A percentile compares a stretch with the other conserved stretches of the same genome.
Conservation (phyloP, 1,140 invertebrate species). For the Musca domestica region DNA sequence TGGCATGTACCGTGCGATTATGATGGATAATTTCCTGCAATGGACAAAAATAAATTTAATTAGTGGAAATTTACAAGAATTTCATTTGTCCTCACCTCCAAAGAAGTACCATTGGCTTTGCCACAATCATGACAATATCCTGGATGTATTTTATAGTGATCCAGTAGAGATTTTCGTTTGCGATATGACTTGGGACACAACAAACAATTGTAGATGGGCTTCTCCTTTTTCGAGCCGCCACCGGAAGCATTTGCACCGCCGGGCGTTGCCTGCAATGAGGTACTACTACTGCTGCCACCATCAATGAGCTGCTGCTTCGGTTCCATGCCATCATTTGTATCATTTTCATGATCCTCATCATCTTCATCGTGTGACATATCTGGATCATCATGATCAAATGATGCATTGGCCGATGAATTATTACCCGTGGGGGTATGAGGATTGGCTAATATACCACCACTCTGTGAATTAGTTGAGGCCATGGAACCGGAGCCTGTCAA, state of each 20-base stretch:
- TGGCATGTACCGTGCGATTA: constrained; percentile 48
- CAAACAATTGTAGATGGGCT: constrained; percentile 49
- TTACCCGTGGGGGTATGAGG: neutral
- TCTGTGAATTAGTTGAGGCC: neutral
- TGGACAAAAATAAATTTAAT: neutral
- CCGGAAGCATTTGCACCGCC: constrained; percentile 31
- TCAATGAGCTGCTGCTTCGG: constrained; percentile 49
- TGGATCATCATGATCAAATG: constrained; percentile 42
- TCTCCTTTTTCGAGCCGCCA: constrained; percentile 44
- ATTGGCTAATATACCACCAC: constrained; percentile 9
- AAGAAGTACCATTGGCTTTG: constrained; percentile 47
- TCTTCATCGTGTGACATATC: constrained; percentile 49
- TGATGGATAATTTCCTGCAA: constrained; percentile 50
- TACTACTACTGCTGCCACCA: constrained; percentile 50
- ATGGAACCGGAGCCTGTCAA: neutral
- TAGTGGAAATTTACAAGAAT: neutral
- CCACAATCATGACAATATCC: constrained; percentile 52
- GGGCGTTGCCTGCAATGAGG: constrained; percentile 45
- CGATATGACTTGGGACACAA: constrained; percentile 50
- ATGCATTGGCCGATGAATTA: constrained; percentile 21
- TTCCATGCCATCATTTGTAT: constrained; percentile 41
- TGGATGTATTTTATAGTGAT: constrained; percentile 52
- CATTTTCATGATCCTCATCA: constrained; percentile 47
- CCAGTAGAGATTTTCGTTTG: constrained; percentile 48
- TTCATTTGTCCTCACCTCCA: constrained; percentile 34